Percentiles rank a stretch among this genome's conserved stretches.
Evolutionary conservation across 2,888 invertebrate species (phyloP).

Genomic region (Neoaliturus tenellus): DNA sequence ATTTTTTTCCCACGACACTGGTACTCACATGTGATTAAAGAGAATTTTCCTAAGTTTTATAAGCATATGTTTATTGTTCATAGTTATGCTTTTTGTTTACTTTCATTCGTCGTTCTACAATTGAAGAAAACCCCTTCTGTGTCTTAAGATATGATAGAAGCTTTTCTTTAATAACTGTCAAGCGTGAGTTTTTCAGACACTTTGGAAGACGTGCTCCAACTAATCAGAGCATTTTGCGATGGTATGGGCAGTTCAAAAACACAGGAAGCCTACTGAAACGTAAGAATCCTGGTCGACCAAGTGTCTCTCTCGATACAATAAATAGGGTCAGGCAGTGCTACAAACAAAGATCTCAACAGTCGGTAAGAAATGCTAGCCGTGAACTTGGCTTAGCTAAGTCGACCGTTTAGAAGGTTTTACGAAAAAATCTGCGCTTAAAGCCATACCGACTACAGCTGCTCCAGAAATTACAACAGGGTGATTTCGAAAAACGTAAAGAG

Average conservation of each 20-base stretch:
- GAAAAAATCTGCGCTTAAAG: slow-evolving; percentile 10
- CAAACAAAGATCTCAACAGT: slow-evolving; percentile 6
- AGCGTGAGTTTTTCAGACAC: too few relatives aligned
- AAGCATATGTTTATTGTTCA: slow-evolving; percentile 5
- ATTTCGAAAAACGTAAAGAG: slow-evolving; percentile 13
- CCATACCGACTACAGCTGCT: background rate
- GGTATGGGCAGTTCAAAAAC: background rate
- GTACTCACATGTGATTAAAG: background rate
- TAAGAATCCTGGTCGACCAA: background rate
- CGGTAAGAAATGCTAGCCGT: background rate
- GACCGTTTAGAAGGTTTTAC: slow-evolving; percentile 9
- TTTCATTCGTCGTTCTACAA: background rate
- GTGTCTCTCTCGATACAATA: background rate
- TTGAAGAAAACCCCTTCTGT: slow-evolving; percentile 21
- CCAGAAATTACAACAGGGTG: slow-evolving; percentile 11
- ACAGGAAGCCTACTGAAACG: background rate
- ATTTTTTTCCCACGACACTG: background rate
- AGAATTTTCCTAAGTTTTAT: background rate
- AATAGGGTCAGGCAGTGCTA: slow-evolving; percentile 8
- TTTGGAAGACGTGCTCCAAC: slow-evolving; percentile 2
- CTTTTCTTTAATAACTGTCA: background rate
- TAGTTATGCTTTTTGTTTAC: background rate
- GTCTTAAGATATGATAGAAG: background rate
- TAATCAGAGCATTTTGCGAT: background rate
- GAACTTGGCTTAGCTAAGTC: background rate